Conservation (phyloP, 2,888 invertebrate genomes). For the Xylota segnis region DNA sequence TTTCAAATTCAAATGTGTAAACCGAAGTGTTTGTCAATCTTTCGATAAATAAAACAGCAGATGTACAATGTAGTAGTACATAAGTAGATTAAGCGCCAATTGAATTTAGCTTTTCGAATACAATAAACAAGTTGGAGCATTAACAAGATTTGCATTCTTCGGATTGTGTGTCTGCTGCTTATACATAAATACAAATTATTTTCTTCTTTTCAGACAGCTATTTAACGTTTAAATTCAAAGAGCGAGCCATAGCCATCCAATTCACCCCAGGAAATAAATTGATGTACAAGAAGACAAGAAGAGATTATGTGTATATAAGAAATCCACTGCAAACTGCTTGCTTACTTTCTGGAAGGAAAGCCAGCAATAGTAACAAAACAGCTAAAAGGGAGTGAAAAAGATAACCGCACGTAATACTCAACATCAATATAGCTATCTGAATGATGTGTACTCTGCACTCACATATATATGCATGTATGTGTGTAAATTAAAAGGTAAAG, state of each 20-base stretch:
- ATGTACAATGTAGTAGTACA: neutral
- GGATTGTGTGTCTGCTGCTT: neutral
- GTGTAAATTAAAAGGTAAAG: constrained; percentile 35
- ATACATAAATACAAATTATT: neutral
- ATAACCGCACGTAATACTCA: constrained; percentile 1
- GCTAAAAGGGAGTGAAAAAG: constrained; percentile 27
- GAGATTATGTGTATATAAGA: constrained; percentile 29
- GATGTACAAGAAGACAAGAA: neutral
- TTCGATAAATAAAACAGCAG: neutral
- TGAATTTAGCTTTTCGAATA: too few species aligned
- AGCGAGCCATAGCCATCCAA: neutral
- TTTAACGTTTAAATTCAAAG: constrained; percentile 3
- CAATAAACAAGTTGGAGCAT: neutral
- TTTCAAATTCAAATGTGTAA: neutral
- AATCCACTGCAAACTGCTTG: constrained; percentile 20
- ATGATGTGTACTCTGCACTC: constrained; percentile 11
- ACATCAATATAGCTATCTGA: constrained; percentile 8
- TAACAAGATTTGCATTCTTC: neutral
- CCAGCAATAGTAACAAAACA: constrained; percentile 20
- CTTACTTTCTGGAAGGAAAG: constrained; percentile 21
- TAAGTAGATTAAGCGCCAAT: neutral
- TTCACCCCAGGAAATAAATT: constrained; percentile 24
- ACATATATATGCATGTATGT: constrained; percentile 18
- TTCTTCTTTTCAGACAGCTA: constrained; percentile 21
- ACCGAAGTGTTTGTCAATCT: neutral